A percentile compares a stretch with the other conserved stretches of the same genome.
Conservation (phyloP, 2,113 vertebrate genomes). For the Holacanthus passer region DNA sequence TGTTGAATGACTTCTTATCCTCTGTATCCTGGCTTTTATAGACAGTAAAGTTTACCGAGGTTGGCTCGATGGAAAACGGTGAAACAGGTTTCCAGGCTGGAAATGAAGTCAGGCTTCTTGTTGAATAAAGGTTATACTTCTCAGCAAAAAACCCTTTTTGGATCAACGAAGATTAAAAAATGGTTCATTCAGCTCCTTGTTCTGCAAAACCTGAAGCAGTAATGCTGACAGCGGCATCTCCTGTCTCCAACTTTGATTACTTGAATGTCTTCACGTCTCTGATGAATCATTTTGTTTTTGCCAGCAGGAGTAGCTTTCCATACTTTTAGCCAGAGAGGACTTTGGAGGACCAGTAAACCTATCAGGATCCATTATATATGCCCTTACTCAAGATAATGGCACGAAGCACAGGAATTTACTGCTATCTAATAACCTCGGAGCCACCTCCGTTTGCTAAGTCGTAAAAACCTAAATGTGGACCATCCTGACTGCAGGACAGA, state of each 20-base stretch:
- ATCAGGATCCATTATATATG: constrained; percentile 62
- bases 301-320: constrained; percentile 70
- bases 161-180: constrained; percentile 32
- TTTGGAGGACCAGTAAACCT: constrained; percentile 68
- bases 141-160: constrained; percentile 41
- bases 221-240: constrained; percentile 43
- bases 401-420: constrained; percentile 64
- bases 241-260: constrained; percentile 61
- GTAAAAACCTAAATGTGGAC: constrained; percentile 60
- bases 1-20: constrained; percentile 7
- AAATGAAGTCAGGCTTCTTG: background rate
- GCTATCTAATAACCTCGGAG: constrained; percentile 68
- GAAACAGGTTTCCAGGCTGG: constrained; percentile 10
- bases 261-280: constrained; percentile 56
- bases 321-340: constrained; percentile 54
- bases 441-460: constrained; percentile 58
- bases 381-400: constrained; percentile 68
- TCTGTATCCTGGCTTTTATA: background rate
- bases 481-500: constrained; percentile 53
- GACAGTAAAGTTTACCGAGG: constrained; percentile 4
- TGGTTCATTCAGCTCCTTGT: constrained; percentile 19
- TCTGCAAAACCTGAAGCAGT: background rate
- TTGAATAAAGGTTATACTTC: constrained; percentile 17
- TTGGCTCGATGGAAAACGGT: constrained; percentile 26
- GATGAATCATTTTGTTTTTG: constrained; percentile 72